These are phyloP conservation scores for Cichlasoma orientale DNA, from an alignment of 2,797 vertebrate species.

Conservation along the genomic window DNA sequence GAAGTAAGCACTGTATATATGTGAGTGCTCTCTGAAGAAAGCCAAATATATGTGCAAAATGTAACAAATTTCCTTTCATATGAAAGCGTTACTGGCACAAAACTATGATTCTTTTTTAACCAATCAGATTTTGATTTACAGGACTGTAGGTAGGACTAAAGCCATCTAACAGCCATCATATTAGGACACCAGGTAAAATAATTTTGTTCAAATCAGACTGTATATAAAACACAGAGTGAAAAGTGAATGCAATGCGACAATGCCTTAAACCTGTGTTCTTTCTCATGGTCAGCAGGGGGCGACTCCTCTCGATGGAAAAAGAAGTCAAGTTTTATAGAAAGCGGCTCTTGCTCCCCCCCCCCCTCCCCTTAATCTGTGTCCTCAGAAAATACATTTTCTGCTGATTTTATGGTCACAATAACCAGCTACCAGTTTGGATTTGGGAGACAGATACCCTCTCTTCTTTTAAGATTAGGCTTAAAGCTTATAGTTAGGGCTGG, in stretches of 20 bases:
- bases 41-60: not conserved
- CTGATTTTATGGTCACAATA: not conserved
- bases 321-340: too few relatives aligned
- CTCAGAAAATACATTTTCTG: not conserved
- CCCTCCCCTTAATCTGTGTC: not conserved
- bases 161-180: not conserved
- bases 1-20: too few relatives aligned
- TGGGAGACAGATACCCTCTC: too few relatives aligned
- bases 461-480: too few relatives aligned
- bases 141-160: not conserved
- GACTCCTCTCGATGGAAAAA: too few relatives aligned
- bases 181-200: not conserved
- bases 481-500: too few relatives aligned
- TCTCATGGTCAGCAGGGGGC: too few relatives aligned
- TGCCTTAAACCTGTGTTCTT: not conserved
- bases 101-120: not conserved
- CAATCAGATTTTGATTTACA: not conserved
- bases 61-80: not conserved
- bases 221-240: not conserved
- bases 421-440: too few relatives aligned
- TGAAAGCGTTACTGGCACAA: not conserved
- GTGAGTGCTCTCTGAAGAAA: not conserved
- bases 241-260: not conserved
- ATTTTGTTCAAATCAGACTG: not conserved
- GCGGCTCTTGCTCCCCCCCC: too few relatives aligned